Evolutionary conservation across 2,113 vertebrate genomes (phyloP), one percentile per base, ranked within the genome.

Genomic region (Pyrgilauda ruficollis): DNA sequence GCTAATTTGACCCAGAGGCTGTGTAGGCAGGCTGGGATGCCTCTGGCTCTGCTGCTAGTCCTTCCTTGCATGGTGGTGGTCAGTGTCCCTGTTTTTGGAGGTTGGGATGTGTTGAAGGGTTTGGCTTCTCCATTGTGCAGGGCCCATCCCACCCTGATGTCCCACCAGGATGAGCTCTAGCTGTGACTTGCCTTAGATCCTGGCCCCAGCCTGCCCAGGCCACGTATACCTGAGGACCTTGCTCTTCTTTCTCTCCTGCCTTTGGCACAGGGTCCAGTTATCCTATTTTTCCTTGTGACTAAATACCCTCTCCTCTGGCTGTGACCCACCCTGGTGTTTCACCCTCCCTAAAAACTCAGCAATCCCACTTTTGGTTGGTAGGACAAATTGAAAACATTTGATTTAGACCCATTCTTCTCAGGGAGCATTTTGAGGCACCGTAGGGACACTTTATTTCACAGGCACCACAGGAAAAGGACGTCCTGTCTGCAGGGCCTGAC

Each of bases 1-100:
- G 7, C 77, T 94, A 59, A 68, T 78, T 52, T 68, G 94, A 92
- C 91, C 81, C 58, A 84, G 91, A 76, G 93, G 77, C 93, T 10
- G 3, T 58, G 37, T 55, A n/a, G 46, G 49, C 1, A 8, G 84
- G 35, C 69, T 91, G 77, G 35, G 53, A 62, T 72, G 68, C 84
- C 62, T 86, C 61, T 78, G 75, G 8, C 50, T 92, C 30, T 92
- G 39, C 66, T 61, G 37, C 26, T 27, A 6, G 41, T 33, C 59
- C 24, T 58, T 30, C 13, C 61, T n/a, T 8, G 31, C 2, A 1
- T 2, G 1, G 49, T 69, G 41, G 22, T 76, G 70, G 78, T 90
- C 11, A 3, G 8, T 35, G 43, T 52, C 61, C 59, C 46, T 58
- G 47, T 47, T 85, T 66, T 21, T 70, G 86, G 62, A 74, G 22